A percentile compares a stretch with the other conserved stretches of the same genome.
phyloP scores from a whole-genome alignment of 2,113 vertebrate species.

The Heliornis fulica region DNA sequence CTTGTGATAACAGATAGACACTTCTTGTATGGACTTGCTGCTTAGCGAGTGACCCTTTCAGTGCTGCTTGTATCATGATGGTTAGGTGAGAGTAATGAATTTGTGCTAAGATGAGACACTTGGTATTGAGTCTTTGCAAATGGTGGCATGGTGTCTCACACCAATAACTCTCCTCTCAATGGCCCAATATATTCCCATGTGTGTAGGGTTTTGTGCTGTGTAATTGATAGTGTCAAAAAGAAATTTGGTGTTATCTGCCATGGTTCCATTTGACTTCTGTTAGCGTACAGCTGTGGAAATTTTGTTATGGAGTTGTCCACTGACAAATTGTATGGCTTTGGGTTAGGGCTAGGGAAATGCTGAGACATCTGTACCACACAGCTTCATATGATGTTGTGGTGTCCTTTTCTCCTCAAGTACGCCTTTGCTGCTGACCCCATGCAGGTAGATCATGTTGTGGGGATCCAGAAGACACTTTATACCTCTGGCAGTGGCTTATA shows the following conservation, averaged over 20 bases:
- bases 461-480: not conserved
- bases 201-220: not conserved
- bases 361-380: rapidly evolving
- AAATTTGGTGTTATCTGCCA: not conserved
- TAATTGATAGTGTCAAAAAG: not conserved
- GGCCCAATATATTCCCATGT: not conserved
- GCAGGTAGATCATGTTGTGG: not conserved
- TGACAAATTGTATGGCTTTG: not conserved
- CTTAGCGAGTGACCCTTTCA: not conserved
- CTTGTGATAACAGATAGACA: not conserved
- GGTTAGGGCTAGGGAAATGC: not conserved
- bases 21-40: conserved; percentile 34
- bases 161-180: not conserved
- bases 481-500: not conserved
- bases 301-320: rapidly evolving
- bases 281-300: not conserved
- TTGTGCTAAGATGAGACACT: not conserved
- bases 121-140: conserved; percentile 14
- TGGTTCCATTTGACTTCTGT: not conserved
- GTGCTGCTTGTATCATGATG: not conserved
- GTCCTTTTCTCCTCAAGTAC: not conserved
- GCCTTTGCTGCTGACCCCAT: not conserved
- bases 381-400: not conserved
- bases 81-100: conserved; percentile 45
- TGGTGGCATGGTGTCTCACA: not conserved